phyloP scores from a whole-genome alignment of 2,888 invertebrate species.

The Andrena flavipes region DNA sequence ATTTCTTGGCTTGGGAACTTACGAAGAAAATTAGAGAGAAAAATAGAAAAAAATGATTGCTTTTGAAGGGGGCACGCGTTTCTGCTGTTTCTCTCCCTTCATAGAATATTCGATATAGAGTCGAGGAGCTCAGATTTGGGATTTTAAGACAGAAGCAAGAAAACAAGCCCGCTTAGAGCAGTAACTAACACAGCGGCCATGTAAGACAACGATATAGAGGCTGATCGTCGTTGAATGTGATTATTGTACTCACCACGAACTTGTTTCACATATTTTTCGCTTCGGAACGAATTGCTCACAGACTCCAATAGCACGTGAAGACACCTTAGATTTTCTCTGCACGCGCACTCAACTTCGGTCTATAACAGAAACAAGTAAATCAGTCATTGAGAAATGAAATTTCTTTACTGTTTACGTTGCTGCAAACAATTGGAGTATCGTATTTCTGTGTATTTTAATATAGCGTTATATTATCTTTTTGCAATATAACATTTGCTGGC shows the following conservation, averaged over 20 bases:
- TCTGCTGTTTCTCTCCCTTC: background rate
- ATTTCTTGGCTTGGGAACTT: background rate
- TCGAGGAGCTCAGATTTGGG: background rate
- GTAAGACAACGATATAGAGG: conserved; percentile 69
- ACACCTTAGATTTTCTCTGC: conserved; percentile 94
- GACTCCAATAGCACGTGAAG: conserved; percentile 89
- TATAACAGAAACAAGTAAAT: conserved; percentile 84
- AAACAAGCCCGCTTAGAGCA: conserved; percentile 73
- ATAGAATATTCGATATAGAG: background rate
- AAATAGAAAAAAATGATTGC: background rate
- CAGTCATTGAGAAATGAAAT: background rate
- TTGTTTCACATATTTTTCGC: conserved; percentile 82
- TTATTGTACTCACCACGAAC: conserved; percentile 82
- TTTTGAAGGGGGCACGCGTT: background rate
- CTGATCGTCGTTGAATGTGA: conserved; percentile 63
- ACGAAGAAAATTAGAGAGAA: background rate
- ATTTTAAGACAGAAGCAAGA: conserved; percentile 69
- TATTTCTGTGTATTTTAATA: too few relatives aligned
- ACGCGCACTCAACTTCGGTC: conserved; percentile 94
- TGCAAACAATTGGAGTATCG: too few relatives aligned
- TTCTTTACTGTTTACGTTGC: too few relatives aligned
- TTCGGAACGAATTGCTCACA: conserved; percentile 80
- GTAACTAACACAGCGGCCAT: conserved; percentile 75
- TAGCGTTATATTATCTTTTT: too few relatives aligned
- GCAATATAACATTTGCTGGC: too few relatives aligned